Evolutionary conservation across 2,113 vertebrate species (phyloP).

Genomic region (Pomatostomus ruficeps): DNA sequence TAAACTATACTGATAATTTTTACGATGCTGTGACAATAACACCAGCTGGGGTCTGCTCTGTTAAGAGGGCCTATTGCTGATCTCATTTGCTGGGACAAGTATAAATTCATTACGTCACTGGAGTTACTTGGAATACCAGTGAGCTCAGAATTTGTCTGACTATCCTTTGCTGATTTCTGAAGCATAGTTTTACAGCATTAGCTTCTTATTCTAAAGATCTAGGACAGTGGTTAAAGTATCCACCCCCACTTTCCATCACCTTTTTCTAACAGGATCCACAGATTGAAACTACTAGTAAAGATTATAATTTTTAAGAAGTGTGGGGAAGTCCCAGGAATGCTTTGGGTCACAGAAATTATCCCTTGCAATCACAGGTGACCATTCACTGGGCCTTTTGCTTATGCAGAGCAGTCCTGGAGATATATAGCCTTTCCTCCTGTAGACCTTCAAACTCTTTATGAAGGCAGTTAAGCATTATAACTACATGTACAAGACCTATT

Average conservation of each 20-base stretch:
- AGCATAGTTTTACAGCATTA: background rate
- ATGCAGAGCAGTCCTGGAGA: background rate
- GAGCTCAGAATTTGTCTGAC: background rate
- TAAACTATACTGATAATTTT: background rate
- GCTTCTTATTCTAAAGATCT: background rate
- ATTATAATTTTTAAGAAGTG: background rate
- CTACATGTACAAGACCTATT: background rate
- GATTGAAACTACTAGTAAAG: background rate
- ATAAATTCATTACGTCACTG: background rate
- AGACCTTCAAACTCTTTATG: background rate
- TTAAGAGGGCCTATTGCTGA: background rate
- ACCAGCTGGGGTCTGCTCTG: background rate
- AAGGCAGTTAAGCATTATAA: background rate
- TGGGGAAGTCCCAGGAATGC: background rate
- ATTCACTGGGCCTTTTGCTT: background rate
- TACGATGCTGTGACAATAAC: background rate
- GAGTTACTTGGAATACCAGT: background rate
- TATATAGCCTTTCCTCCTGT: background rate
- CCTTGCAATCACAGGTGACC: background rate
- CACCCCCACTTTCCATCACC: background rate
- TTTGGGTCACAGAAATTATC: background rate
- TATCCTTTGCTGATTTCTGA: background rate
- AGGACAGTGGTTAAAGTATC: background rate
- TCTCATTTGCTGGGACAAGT: background rate
- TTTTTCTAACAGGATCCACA: background rate